phyloP scores from a whole-genome alignment of 2,797 vertebrate species.

The Geotria australis region DNA sequence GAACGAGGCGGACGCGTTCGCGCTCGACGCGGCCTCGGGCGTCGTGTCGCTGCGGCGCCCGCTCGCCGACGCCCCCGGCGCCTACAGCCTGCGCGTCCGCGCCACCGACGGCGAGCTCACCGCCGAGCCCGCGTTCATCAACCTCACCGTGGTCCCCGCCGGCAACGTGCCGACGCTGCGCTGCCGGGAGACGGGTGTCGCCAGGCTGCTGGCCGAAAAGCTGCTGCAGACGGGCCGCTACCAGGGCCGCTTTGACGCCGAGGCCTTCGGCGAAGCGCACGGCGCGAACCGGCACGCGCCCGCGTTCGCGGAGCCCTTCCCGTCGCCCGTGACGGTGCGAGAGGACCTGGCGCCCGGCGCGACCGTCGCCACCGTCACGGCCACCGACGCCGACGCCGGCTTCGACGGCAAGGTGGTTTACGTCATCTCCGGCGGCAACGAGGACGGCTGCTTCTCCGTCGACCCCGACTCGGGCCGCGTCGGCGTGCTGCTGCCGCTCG shows the following conservation, averaged over 20 bases:
- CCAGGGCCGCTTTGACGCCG: conserved; percentile 40
- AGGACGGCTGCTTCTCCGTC: conserved; percentile 57
- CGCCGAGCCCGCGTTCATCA: conserved; percentile 73
- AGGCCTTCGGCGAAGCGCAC: conserved; percentile 72
- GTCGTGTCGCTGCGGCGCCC: conserved; percentile 45
- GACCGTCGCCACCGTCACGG: conserved; percentile 44
- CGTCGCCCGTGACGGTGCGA: conserved; percentile 38
- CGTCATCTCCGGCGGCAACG: conserved; percentile 58
- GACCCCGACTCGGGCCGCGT: conserved; percentile 48
- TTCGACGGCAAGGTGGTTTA: conserved; percentile 78
- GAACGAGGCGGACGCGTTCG: conserved; percentile 58
- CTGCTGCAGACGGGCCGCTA: conserved; percentile 71
- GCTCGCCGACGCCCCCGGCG: conserved; percentile 26
- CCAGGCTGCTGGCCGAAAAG: conserved; percentile 73
- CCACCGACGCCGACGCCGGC: conserved; percentile 59
- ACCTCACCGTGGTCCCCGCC: conserved; percentile 51
- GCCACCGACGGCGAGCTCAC: conserved; percentile 84
- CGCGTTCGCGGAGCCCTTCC: conserved; percentile 66
- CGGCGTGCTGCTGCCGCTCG: conserved; percentile 51
- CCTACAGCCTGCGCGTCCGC: conserved; percentile 57
- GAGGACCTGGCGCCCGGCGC: conserved; percentile 45
- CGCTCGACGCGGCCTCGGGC: conserved; percentile 73
- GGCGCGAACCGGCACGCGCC: conserved; percentile 66
- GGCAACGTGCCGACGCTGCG: conserved; percentile 42
- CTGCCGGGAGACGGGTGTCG: conserved; percentile 69